A percentile compares a stretch with the other conserved stretches of the same genome.
phyloP scores from a whole-genome alignment of 2,113 vertebrate species.

The Ptyas mucosa region DNA sequence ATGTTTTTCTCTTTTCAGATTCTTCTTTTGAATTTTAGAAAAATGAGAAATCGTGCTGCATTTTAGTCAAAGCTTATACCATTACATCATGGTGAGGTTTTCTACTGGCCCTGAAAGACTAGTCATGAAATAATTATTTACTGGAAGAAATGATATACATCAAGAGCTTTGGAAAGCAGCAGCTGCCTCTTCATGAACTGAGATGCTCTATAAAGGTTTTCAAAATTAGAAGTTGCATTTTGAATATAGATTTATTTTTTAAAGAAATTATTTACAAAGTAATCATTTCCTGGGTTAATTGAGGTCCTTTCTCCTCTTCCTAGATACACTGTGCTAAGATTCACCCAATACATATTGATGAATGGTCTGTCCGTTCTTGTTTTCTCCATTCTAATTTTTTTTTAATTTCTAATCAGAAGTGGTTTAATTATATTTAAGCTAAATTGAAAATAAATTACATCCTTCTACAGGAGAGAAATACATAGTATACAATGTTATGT shows the following conservation, averaged over 20 bases:
- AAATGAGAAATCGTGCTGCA: not conserved
- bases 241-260: not conserved
- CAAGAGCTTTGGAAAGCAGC: not conserved
- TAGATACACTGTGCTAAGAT: not conserved
- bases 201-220: not conserved
- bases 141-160: not conserved
- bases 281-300: not conserved
- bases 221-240: not conserved
- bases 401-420: not conserved
- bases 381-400: not conserved
- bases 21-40: not conserved
- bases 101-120: not conserved
- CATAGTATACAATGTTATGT: not conserved
- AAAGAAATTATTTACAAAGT: not conserved
- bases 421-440: conserved; percentile 7
- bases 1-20: not conserved
- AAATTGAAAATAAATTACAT: not conserved
- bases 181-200: not conserved
- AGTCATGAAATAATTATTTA: not conserved
- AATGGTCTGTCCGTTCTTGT: not conserved
- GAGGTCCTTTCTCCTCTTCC: not conserved
- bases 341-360: not conserved
- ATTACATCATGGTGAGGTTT: not conserved
- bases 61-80: not conserved
- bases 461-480: not conserved